Evolutionary conservation across 30 jellyfish, hydroid and myxozoan species (phyloP).

Genomic region (Catostylus mosaicus): DNA sequence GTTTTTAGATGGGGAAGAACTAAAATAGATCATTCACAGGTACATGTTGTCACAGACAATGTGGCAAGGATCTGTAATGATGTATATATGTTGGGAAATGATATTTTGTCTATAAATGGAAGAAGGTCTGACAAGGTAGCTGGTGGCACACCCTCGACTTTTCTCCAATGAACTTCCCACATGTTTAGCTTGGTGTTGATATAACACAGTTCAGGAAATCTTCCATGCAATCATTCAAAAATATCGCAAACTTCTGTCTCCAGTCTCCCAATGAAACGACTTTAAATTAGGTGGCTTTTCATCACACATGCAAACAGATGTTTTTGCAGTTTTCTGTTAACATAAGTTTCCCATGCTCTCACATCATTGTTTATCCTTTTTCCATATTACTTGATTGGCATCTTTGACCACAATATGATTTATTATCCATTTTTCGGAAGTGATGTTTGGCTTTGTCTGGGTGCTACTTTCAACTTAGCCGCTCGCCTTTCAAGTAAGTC

Average conservation of each 20-base stretch:
- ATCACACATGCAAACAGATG: neutral
- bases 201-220: constrained; percentile 54
- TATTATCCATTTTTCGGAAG: neutral
- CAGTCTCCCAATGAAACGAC: constrained; percentile 21
- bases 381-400: no score
- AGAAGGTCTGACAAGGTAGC: constrained; percentile 19
- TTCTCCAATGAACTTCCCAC: constrained; percentile 45
- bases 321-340: neutral
- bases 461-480: neutral
- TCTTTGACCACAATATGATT: no score
- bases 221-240: neutral
- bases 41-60: constrained; percentile 64
- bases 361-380: no score
- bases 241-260: constrained; percentile 22
- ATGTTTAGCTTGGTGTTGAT: constrained; percentile 31
- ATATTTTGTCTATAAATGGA: constrained; percentile 2
- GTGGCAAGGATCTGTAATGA: constrained; percentile 62
- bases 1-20: constrained; percentile 57
- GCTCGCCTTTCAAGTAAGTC: neutral
- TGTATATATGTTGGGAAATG: constrained; percentile 68
- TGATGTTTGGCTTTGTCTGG: no score
- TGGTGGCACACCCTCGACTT: neutral
- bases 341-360: no score
- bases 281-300: neutral
- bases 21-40: constrained; percentile 67